These are phyloP conservation scores for Diorhabda elongata DNA, from an alignment of 1,140 invertebrate genomes.

Conservation along the genomic window DNA sequence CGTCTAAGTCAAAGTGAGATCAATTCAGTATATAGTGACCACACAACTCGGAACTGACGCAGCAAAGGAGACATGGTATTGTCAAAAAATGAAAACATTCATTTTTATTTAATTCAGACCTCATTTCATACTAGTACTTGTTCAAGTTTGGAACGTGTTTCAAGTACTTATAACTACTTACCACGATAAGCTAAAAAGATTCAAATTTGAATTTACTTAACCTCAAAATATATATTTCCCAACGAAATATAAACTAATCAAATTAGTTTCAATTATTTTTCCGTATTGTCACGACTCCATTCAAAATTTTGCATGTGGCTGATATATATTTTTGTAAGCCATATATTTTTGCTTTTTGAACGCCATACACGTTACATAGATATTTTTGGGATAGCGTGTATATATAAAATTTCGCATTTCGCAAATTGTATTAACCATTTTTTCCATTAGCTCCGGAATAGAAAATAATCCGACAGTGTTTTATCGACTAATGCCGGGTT, in stretches of 20 bases:
- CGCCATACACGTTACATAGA: conserved; percentile 35
- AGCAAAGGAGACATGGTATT: too few relatives aligned
- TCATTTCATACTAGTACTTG: too few relatives aligned
- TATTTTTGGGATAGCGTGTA: conserved; percentile 25
- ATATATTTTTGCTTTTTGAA: conserved; percentile 43
- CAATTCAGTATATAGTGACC: too few relatives aligned
- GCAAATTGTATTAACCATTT: conserved; percentile 21
- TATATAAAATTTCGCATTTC: not conserved
- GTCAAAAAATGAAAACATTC: too few relatives aligned
- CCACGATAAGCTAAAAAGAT: not conserved
- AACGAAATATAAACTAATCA: too few relatives aligned
- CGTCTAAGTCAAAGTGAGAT: too few relatives aligned
- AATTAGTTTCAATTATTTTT: not conserved
- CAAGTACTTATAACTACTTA: not conserved
- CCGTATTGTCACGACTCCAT: not conserved
- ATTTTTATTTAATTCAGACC: too few relatives aligned
- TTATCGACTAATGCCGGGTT: conserved; percentile 90
- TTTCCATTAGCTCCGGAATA: conserved; percentile 80
- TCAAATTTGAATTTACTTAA: too few relatives aligned
- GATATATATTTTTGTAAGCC: conserved; percentile 46
- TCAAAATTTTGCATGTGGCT: conserved; percentile 46
- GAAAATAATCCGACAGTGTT: conserved; percentile 93
- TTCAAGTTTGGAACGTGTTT: not conserved
- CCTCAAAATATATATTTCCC: too few relatives aligned
- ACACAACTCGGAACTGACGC: too few relatives aligned